Percentiles rank a stretch among this genome's conserved stretches.
Evolutionary conservation across 1,140 invertebrate genomes (phyloP).

Genomic region (Lutraria rhynchaena): DNA sequence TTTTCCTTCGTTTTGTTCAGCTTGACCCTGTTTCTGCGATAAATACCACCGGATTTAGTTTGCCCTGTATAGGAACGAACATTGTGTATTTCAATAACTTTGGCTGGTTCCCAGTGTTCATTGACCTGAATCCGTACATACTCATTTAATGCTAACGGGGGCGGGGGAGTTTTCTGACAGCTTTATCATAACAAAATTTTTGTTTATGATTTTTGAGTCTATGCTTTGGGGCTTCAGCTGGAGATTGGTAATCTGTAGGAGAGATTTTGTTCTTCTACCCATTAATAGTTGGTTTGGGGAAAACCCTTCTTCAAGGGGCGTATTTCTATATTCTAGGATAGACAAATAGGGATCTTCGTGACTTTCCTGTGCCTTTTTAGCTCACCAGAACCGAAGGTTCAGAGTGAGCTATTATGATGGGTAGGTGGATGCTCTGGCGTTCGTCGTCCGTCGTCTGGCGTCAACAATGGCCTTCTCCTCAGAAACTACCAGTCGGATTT

Average conservation of each 20-base stretch:
- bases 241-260: not conserved
- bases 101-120: not conserved
- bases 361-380: not conserved
- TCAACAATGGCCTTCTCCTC: too few relatives aligned
- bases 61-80: conserved; percentile 44
- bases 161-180: not conserved
- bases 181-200: not conserved
- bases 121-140: not conserved
- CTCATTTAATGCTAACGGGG: not conserved
- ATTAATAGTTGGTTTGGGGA: too few relatives aligned
- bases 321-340: not conserved
- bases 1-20: too few relatives aligned
- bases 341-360: not conserved
- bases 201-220: not conserved
- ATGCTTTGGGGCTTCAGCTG: not conserved
- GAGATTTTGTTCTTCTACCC: too few relatives aligned
- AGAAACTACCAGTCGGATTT: too few relatives aligned
- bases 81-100: too few relatives aligned
- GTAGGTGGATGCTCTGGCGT: too few relatives aligned
- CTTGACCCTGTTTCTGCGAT: too few relatives aligned
- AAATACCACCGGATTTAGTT: too few relatives aligned
- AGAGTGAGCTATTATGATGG: too few relatives aligned
- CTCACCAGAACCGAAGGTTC: too few relatives aligned
- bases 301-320: not conserved
- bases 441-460: too few relatives aligned